Percentiles rank a stretch among this genome's conserved stretches.
These are phyloP conservation scores for Sminthurinus aureus DNA, from an alignment of 2,888 invertebrate species.

Conservation along the genomic window DNA sequence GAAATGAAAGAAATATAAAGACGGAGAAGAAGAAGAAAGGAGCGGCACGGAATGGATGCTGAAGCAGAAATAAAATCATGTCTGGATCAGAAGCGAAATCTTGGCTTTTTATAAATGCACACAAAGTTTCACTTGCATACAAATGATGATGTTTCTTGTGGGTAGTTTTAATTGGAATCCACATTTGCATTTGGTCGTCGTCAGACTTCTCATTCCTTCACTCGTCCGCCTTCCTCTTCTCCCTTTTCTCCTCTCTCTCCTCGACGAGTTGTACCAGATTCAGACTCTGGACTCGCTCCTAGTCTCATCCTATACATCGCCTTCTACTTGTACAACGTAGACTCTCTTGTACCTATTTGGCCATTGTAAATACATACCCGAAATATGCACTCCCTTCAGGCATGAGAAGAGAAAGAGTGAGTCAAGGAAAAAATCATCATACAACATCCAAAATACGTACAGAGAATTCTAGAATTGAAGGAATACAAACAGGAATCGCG, in stretches of 20 bases:
- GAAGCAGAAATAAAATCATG: constrained; percentile 48
- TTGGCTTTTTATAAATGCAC: constrained; percentile 58
- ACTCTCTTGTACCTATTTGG: constrained; percentile 19
- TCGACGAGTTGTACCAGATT: constrained; percentile 25
- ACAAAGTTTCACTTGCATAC: constrained; percentile 59
- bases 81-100: constrained; percentile 54
- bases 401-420: not conserved
- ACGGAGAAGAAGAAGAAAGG: not conserved
- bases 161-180: constrained; percentile 58
- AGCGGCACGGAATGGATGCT: not conserved
- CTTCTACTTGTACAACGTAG: not conserved
- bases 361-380: not conserved
- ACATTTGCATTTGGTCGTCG: constrained; percentile 51
- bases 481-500: not conserved
- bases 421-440: constrained; percentile 7
- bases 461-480: not conserved
- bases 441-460: not conserved
- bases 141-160: constrained; percentile 58
- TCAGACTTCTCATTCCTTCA: not conserved
- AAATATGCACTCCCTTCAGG: not conserved
- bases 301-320: not conserved
- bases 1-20: not conserved
- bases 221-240: not conserved
- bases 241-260: not conserved
- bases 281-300: not conserved